Base-by-base conservation (phyloP, 1,140 invertebrate genomes). In the Sarcophaga bullata region DNA sequence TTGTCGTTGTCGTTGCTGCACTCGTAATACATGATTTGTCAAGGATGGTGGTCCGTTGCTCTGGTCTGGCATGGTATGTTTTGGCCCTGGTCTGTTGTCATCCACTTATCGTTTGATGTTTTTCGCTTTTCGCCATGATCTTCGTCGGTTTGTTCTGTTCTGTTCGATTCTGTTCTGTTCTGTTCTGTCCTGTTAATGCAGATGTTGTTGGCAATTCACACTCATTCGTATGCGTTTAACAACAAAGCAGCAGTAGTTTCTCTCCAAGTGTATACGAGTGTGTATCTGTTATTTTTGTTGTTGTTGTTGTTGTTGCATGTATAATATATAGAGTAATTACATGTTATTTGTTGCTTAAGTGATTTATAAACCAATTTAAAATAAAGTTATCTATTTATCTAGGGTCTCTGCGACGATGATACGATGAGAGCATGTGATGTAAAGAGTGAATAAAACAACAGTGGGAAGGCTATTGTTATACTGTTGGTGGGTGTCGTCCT, bases 241-340 rank as follows among this genome's bases (percentile, higher is more conserved):
- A 58, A 37, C 13, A 58, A 58, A 58, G 11, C 25, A 37, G 1
- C 25, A 37, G 25, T 37, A 37, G 25, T 37, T 4, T 37, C 25
- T 37, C 1, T 37, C 1, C 25, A 37, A 37, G 4, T 37, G 25
- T 37, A 4, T 37, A 37, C 25, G 25, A 37, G 25, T 37, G 25
- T 37, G 25, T 37, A 37, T 37, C 25, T 58, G 54, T 58, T 13
- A 3, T 13, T n/a, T 6, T n/a, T 58, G 7, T 13, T n/a, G 3
- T 58, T 13, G 11, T 13, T n/a, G 13, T n/a, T 58, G 7, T 13
- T n/a, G 3, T 58, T 68, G 17, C 9, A 52, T n/a, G 75, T 52
- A 78, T 78, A 78, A 78, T 19, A 78, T 78, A 78, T 78, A 78
- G 75, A 78, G 75, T 78, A 78, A 78, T 78, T 78, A 78, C 75